A percentile compares a stretch with the other conserved stretches of the same genome.
phyloP scores from a whole-genome alignment of 30 jellyfish, hydroid and myxozoan genomes.

The Chironex yamaguchii region DNA sequence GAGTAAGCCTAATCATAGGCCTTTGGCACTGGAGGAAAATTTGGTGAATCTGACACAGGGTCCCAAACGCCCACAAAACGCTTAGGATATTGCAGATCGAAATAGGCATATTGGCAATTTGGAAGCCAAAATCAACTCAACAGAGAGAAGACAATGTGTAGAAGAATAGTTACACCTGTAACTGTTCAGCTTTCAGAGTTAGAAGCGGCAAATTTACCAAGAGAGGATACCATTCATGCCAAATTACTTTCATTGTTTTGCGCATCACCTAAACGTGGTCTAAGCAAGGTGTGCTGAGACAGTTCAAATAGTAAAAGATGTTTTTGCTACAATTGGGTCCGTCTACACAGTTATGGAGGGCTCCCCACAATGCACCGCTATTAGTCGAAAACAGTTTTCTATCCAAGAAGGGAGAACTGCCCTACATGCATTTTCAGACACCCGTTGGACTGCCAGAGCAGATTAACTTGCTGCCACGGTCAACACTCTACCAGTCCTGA shows the following conservation, averaged over 20 bases:
- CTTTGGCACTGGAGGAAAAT: no score
- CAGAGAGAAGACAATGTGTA: constrained; percentile 7
- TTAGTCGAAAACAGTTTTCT: background rate
- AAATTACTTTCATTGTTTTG: constrained; percentile 32
- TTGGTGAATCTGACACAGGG: no score
- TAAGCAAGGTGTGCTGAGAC: constrained; percentile 13
- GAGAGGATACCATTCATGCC: constrained; percentile 1
- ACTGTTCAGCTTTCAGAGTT: constrained; percentile 19
- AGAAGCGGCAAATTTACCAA: constrained; percentile 36
- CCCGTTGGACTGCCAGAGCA: constrained; percentile 60
- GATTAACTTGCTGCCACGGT: constrained; percentile 36
- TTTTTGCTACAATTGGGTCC: constrained; percentile 45
- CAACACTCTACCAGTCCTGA: constrained; percentile 16
- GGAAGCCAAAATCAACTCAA: constrained; percentile 30
- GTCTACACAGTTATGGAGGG: constrained; percentile 29
- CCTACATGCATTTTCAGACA: constrained; percentile 46
- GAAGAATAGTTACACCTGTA: constrained; percentile 29
- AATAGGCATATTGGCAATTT: no score
- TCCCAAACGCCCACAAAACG: no score
- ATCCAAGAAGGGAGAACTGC: constrained; percentile 38
- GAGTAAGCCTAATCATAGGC: no score
- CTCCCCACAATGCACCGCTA: constrained; percentile 57
- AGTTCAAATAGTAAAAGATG: constrained; percentile 18
- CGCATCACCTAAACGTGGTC: constrained; percentile 38
- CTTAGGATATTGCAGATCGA: no score